Evolutionary conservation across 2,888 invertebrate species (phyloP).

Genomic region (Diaprepes abbreviatus): DNA sequence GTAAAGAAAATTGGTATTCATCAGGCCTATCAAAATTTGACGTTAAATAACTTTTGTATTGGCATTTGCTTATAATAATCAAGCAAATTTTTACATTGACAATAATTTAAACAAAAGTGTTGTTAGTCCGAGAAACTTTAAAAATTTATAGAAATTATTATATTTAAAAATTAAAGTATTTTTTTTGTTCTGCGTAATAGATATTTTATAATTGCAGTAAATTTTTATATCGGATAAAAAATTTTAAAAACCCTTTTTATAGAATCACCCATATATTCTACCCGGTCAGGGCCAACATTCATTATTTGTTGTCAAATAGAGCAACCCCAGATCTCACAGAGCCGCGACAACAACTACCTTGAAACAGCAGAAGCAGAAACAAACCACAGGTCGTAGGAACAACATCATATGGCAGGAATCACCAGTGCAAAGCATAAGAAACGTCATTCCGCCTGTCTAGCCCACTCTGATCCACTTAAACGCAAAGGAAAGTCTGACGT

Average conservation of each 20-base stretch:
- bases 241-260: neutral
- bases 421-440: neutral
- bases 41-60: no score
- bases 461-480: neutral
- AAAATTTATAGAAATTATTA: no score
- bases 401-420: slow-evolving; percentile 24
- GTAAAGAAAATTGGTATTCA: no score
- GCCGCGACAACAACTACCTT: slow-evolving; percentile 30
- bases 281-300: slow-evolving; percentile 62
- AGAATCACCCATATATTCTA: slow-evolving; percentile 29
- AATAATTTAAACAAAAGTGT: no score
- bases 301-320: slow-evolving; percentile 52
- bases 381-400: slow-evolving; percentile 26
- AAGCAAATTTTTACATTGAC: no score
- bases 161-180: no score
- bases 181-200: no score
- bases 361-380: slow-evolving; percentile 41
- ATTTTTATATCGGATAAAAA: no score
- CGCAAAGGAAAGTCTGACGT: slow-evolving; percentile 1
- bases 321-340: slow-evolving; percentile 32
- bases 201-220: no score
- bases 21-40: no score
- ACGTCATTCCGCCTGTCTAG: slow-evolving; percentile 6
- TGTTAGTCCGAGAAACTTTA: no score
- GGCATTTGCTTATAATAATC: no score